These are phyloP conservation scores for Corythornis vintsioides DNA, from an alignment of 2,113 vertebrate genomes.

Conservation along the genomic window DNA sequence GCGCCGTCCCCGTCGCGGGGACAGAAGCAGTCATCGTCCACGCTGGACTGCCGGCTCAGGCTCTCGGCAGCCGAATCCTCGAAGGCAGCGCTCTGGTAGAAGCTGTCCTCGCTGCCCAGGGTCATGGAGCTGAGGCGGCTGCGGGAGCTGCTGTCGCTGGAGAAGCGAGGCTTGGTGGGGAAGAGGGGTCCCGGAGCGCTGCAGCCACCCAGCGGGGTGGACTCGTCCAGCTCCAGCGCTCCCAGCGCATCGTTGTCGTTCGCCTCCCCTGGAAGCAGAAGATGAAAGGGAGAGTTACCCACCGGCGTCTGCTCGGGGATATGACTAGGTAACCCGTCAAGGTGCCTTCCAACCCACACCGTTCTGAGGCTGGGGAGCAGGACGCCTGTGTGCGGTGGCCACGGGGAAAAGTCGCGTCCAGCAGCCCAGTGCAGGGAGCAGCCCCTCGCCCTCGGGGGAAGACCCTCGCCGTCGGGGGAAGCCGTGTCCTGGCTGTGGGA, in stretches of 20 bases:
- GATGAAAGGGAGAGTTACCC: not conserved
- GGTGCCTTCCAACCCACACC: not conserved
- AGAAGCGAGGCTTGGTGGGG: conserved; percentile 71
- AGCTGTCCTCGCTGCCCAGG: conserved; percentile 83
- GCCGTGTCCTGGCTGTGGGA: rapidly evolving
- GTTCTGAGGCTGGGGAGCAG: rapidly evolving
- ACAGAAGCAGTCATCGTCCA: conserved; percentile 81
- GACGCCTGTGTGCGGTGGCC: rapidly evolving
- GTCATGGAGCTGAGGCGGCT: conserved; percentile 83
- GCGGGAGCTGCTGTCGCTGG: conserved; percentile 89
- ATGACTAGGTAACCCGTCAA: not conserved
- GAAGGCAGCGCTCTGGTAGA: conserved; percentile 72
- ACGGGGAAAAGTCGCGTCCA: rapidly evolving
- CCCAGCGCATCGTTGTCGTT: conserved; percentile 56
- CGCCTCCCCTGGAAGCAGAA: conserved; percentile 75
- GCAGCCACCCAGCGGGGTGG: not conserved
- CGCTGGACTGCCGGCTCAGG: conserved; percentile 79
- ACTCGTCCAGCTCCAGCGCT: conserved; percentile 61
- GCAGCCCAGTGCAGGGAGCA: not conserved
- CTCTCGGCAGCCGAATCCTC: conserved; percentile 72
- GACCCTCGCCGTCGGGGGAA: rapidly evolving
- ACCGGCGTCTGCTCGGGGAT: rapidly evolving
- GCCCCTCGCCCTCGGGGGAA: rapidly evolving
- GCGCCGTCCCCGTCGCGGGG: conserved; percentile 27
- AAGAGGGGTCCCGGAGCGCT: not conserved